Conservation (phyloP, 2,113 vertebrate genomes). For the Apus apus region DNA sequence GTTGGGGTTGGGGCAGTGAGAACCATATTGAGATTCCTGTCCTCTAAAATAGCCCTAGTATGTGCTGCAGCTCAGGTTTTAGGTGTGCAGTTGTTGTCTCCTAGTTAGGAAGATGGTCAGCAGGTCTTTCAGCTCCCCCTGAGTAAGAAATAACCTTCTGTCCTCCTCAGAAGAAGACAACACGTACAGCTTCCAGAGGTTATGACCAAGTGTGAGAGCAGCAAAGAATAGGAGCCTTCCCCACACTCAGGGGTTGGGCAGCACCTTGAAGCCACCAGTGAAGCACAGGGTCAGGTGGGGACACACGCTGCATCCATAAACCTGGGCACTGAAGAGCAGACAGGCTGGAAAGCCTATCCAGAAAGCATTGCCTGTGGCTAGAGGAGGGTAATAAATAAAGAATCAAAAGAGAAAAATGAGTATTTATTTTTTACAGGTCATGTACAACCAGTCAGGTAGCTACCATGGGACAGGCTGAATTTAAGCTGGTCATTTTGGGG, state of each 20-base stretch:
- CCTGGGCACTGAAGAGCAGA: accelerated
- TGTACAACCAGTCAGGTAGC: accelerated
- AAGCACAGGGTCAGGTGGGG: neutral
- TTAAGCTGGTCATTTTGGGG: neutral
- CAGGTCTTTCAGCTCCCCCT: neutral
- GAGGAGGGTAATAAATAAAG: neutral
- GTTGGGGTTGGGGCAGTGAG: accelerated
- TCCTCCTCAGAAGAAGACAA: neutral
- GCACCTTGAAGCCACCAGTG: neutral
- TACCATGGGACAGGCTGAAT: neutral
- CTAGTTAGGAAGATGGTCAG: neutral
- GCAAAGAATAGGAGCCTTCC: neutral
- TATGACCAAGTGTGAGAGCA: accelerated
- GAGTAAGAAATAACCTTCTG: neutral
- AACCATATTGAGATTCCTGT: neutral
- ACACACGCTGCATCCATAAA: neutral
- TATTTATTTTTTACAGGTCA: neutral
- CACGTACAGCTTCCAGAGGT: accelerated
- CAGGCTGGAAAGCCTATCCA: neutral
- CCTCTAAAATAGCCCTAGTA: neutral
- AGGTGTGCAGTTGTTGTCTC: neutral
- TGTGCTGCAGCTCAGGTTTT: neutral
- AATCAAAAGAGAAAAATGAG: neutral
- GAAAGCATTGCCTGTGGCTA: neutral
- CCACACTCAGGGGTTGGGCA: neutral